Percentiles rank a stretch among this genome's conserved stretches.
Evolutionary conservation across 2,113 vertebrate genomes (phyloP).

Genomic region (Pogona vitticeps): DNA sequence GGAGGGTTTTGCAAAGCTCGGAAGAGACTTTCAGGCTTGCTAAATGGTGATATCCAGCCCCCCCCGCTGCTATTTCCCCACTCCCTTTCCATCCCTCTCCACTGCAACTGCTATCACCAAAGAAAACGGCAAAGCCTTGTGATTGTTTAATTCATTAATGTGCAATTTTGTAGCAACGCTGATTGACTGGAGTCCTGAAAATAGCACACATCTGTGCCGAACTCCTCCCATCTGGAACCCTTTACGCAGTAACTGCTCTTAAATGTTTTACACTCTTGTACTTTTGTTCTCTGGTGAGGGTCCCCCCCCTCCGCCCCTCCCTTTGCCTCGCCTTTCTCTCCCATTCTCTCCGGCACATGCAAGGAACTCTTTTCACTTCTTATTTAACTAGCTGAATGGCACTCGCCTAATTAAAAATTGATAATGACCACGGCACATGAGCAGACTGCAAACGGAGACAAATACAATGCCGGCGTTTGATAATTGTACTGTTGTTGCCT

Average conservation of each 20-base stretch:
- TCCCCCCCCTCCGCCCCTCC: background rate
- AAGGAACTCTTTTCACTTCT: conserved; percentile 21
- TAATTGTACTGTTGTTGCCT: background rate
- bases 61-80: background rate
- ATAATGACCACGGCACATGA: conserved; percentile 11
- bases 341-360: background rate
- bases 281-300: conserved; percentile 20
- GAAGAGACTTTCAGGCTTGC: background rate
- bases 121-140: background rate
- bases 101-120: conserved; percentile 17
- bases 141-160: conserved; percentile 42
- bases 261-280: conserved; percentile 33
- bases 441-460: background rate
- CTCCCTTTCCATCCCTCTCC: background rate
- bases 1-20: background rate
- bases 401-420: conserved; percentile 34
- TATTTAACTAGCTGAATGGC: conserved; percentile 28
- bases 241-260: conserved; percentile 40
- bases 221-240: conserved; percentile 37
- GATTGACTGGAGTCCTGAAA: conserved; percentile 33
- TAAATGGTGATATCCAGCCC: background rate
- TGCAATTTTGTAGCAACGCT: conserved; percentile 23
- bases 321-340: background rate
- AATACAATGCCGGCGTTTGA: background rate
- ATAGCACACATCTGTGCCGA: conserved; percentile 34